These are phyloP conservation scores for Zoanthus solanderi DNA, from an alignment of 92 coral and sea anemone species.

Conservation along the genomic window DNA sequence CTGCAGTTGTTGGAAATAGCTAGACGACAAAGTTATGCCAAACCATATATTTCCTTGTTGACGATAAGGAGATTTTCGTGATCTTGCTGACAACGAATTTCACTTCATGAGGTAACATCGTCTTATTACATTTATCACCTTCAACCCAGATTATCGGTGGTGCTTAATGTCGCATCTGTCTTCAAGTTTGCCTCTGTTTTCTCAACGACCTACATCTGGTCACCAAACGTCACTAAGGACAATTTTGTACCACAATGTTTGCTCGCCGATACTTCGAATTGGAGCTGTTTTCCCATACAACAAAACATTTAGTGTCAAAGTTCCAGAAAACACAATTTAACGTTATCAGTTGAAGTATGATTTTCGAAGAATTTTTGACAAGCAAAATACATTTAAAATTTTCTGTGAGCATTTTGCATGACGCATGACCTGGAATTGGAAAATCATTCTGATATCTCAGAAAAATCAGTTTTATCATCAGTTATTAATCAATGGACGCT, in stretches of 20 bases:
- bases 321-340: too few relatives aligned
- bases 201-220: slow-evolving; percentile 2
- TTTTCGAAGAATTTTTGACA: too few relatives aligned
- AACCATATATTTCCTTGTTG: neutral
- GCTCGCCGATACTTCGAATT: neutral
- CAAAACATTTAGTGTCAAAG: neutral
- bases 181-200: neutral
- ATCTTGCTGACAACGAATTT: slow-evolving; percentile 14
- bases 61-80: slow-evolving; percentile 24
- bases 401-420: too few relatives aligned
- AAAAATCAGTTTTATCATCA: too few relatives aligned
- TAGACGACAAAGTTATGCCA: neutral
- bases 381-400: too few relatives aligned
- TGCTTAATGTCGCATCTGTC: neutral
- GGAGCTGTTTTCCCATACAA: neutral
- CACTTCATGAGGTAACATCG: neutral
- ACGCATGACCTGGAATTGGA: too few relatives aligned
- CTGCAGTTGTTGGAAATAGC: neutral
- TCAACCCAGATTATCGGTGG: neutral
- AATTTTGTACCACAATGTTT: neutral
- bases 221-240: neutral
- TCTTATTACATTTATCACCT: slow-evolving; percentile 23
- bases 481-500: too few relatives aligned
- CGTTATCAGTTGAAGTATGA: too few relatives aligned
- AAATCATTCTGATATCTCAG: too few relatives aligned